Evolutionary conservation across 92 coral and sea anemone genomes (phyloP).

Genomic region (Galaxea fascicularis): DNA sequence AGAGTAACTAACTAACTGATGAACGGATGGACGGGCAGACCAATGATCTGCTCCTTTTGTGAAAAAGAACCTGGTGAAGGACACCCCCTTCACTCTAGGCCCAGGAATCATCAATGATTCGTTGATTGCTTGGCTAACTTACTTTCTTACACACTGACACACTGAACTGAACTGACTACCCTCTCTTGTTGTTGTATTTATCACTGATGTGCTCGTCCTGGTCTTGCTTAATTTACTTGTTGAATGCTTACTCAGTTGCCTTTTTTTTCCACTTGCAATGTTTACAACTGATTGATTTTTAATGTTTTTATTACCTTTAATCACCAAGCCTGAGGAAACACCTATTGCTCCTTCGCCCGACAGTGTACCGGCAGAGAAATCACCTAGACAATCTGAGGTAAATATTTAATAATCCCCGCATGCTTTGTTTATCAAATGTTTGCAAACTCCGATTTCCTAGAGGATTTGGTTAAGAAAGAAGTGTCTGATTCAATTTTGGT

Average conservation of each 20-base stretch:
- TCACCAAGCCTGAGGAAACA: constrained; percentile 5
- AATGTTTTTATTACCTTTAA: too few relatives aligned
- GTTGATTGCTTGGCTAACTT: neutral
- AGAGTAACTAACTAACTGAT: neutral
- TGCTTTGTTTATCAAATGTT: too few relatives aligned
- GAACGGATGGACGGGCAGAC: neutral
- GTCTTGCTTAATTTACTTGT: too few relatives aligned
- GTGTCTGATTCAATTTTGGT: neutral
- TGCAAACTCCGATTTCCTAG: neutral
- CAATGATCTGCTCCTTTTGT: neutral
- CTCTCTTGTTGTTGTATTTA: neutral
- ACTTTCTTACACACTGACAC: too few relatives aligned
- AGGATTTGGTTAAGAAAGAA: neutral
- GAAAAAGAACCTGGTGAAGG: neutral
- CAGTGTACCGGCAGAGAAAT: constrained; percentile 15
- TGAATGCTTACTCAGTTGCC: neutral
- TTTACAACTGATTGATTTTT: too few relatives aligned
- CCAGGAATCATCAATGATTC: too few relatives aligned
- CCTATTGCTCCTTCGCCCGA: constrained; percentile 6
- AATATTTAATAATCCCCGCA: neutral
- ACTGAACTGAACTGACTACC: neutral
- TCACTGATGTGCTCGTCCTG: too few relatives aligned
- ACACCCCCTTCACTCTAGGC: too few relatives aligned
- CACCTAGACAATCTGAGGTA: constrained; percentile 31
- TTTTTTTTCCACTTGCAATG: neutral